A percentile compares a stretch with the other conserved stretches of the same genome.
Evolutionary conservation across 1,140 invertebrate species (phyloP).

Genomic region (Ganaspis sp.): DNA sequence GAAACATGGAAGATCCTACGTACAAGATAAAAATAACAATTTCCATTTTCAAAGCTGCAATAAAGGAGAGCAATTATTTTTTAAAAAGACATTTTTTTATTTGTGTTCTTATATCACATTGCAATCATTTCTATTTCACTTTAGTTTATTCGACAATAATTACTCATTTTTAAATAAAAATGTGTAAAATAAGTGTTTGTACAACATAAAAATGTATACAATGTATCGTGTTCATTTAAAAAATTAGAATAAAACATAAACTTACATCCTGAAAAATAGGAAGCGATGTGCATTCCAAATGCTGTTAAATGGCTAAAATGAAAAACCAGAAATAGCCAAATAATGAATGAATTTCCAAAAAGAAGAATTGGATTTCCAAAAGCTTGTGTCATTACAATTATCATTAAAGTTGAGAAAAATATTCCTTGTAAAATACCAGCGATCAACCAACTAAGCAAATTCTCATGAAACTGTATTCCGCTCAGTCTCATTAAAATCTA

Average conservation of each 20-base stretch:
- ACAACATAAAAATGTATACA: no score
- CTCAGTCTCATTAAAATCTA: conserved; percentile 1
- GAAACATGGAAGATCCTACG: conserved; percentile 21
- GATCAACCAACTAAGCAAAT: not conserved
- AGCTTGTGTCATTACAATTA: not conserved
- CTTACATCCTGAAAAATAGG: conserved; percentile 12
- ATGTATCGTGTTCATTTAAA: no score
- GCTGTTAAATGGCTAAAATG: not conserved
- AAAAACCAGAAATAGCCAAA: not conserved
- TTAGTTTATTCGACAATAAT: not conserved
- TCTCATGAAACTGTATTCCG: not conserved
- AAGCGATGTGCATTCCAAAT: conserved; percentile 16
- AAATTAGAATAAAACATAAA: not conserved
- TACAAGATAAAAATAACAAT: conserved; percentile 1
- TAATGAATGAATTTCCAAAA: conserved; percentile 26
- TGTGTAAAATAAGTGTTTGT: no score
- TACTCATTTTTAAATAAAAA: no score
- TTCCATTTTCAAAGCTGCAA: conserved; percentile 12
- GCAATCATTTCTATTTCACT: no score
- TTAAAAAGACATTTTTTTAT: not conserved
- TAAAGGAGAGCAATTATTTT: not conserved
- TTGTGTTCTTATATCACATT: no score
- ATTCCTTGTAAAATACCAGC: not conserved
- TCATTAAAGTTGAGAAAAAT: not conserved
- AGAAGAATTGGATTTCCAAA: conserved; percentile 6